Base-by-base conservation (phyloP, 2,113 vertebrate species). In the Siniperca chuatsi region DNA sequence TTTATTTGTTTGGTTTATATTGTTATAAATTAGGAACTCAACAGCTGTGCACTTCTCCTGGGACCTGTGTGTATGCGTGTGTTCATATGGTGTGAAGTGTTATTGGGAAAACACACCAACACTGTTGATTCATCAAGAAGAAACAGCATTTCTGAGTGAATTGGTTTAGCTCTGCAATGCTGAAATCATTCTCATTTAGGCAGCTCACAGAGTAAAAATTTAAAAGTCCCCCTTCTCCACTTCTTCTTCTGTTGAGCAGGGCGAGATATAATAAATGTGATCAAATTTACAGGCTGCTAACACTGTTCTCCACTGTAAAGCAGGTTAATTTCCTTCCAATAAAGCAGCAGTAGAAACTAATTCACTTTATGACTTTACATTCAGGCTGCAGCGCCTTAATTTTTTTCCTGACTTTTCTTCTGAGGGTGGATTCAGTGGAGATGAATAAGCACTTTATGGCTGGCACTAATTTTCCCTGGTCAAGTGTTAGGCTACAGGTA, bases 401-500 rank as follows among this genome's bases (percentile, higher is more conserved):
- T 80, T 21, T 58, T 62, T 57, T 25, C 29, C 48, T 74, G 48
- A 61, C 81, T 87, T 81, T 70, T 50, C 68, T 79, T 80, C 73
- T 81, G 21, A 85, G 70, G 65, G 79, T 89, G 75, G 82, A 86
- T 89, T 85, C 68, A 76, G 77, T 8, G 0, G 54, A 89, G 81
- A 86, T 84, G 83, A 94, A 87, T 89, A 84, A 84, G 70, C 82
- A 72, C 82, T 92, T 92, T 71, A 81, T 73, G 82, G 78, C 55
- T n/a, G 46, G 46, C 69, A 86, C 75, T 90, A 89, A 92, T 92
- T 90, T 90, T 89, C 71, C 74, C 70, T 79, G 82, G 83, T 89
- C 79, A 78, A 92, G 90, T 87, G 79, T 82, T 79, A 74, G 62
- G 69, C 78, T 62, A 75, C 80, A 78, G 79, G 78, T 81, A 58